These are phyloP conservation scores for Chymomyza amoena DNA, from an alignment of 2,888 invertebrate species.

Conservation along the genomic window DNA sequence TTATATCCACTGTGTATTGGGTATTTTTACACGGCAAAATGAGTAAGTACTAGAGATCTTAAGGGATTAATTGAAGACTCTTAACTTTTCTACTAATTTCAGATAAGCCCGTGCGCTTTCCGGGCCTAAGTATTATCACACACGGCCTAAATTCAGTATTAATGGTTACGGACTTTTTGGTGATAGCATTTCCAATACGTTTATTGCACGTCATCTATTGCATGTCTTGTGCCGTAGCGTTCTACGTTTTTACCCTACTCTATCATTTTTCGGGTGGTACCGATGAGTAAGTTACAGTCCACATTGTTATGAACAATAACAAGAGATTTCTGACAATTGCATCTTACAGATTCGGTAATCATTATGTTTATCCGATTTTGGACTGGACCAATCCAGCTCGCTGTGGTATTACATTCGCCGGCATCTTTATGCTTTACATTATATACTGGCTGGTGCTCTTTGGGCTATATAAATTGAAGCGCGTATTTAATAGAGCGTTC, in stretches of 20 bases:
- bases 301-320: no score
- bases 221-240: slow-evolving; percentile 81
- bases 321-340: not conserved
- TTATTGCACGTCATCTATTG: slow-evolving; percentile 83
- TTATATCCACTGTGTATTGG: slow-evolving; percentile 89
- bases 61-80: slow-evolving; percentile 10
- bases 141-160: slow-evolving; percentile 87
- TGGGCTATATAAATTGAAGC: slow-evolving; percentile 68
- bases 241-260: slow-evolving; percentile 81
- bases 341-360: slow-evolving; percentile 80
- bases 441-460: slow-evolving; percentile 72
- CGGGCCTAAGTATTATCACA: slow-evolving; percentile 84
- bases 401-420: slow-evolving; percentile 72
- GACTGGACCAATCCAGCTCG: slow-evolving; percentile 86
- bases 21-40: slow-evolving; percentile 76
- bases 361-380: slow-evolving; percentile 86
- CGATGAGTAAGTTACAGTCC: slow-evolving; percentile 79
- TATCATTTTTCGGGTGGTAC: slow-evolving; percentile 83
- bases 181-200: slow-evolving; percentile 86
- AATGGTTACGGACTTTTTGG: slow-evolving; percentile 85
- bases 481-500: slow-evolving; percentile 66
- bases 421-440: slow-evolving; percentile 72
- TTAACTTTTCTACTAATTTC: slow-evolving; percentile 40
- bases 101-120: slow-evolving; percentile 82
- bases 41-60: slow-evolving; percentile 63